phyloP scores from a whole-genome alignment of 2,113 vertebrate species.

The Cyanoramphus novaezelandiae region DNA sequence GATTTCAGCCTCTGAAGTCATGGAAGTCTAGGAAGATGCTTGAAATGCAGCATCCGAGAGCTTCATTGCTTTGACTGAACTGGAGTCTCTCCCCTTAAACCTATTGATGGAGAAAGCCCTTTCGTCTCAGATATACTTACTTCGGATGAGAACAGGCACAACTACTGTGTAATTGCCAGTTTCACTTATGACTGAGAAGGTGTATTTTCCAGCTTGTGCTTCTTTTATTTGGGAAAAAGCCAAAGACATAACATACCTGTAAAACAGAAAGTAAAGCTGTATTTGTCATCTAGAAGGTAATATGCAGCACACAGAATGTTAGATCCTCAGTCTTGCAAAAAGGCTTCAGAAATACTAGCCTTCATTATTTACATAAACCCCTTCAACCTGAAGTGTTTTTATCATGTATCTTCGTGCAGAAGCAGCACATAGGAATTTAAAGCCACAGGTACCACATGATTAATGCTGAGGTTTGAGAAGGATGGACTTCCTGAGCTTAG shows the following conservation, averaged over 20 bases:
- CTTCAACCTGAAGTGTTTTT: not conserved
- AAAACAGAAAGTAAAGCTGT: conserved; percentile 50
- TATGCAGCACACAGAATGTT: not conserved
- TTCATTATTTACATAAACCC: not conserved
- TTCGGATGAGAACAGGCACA: conserved; percentile 76
- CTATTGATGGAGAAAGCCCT: not conserved
- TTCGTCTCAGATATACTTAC: conserved; percentile 59
- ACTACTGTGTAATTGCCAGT: conserved; percentile 59
- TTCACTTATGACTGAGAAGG: conserved; percentile 67
- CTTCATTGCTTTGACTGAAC: not conserved
- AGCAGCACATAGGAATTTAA: not conserved
- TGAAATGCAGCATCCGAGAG: not conserved
- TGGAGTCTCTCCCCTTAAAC: not conserved
- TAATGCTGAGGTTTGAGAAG: not conserved
- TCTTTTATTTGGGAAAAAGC: conserved; percentile 71
- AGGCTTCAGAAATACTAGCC: not conserved
- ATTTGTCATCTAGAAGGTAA: not conserved
- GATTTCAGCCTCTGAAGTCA: not conserved
- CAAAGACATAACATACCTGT: conserved; percentile 60
- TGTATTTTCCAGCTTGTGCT: conserved; percentile 77
- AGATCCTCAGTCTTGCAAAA: not conserved
- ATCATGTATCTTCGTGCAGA: not conserved
- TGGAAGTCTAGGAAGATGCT: not conserved
- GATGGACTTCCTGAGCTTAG: not conserved
- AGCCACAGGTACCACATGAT: not conserved